Percentiles rank a stretch among this genome's conserved stretches.
These are phyloP conservation scores for Morelia viridis DNA, from an alignment of 2,797 vertebrate genomes.

Conservation along the genomic window DNA sequence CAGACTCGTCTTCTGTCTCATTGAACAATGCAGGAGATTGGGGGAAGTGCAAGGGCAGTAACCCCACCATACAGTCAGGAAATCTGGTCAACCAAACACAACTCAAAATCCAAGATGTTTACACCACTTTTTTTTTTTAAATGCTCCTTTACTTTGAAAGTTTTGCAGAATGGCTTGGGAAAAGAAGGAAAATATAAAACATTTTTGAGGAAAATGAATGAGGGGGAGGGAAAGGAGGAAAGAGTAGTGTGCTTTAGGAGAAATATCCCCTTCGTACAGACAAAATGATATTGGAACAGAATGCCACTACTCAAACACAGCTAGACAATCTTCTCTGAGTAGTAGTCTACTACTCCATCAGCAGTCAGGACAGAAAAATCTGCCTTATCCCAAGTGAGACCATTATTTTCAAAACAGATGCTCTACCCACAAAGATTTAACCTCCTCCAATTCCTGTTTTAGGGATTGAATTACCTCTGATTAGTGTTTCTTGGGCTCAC, in stretches of 20 bases:
- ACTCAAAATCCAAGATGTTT: background rate
- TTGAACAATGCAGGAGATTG: background rate
- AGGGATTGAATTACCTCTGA: background rate
- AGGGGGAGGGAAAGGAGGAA: background rate
- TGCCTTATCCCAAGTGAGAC: background rate
- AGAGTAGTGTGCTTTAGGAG: background rate
- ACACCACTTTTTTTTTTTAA: background rate
- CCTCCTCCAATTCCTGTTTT: background rate
- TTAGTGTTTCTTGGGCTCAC: background rate
- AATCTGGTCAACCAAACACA: background rate
- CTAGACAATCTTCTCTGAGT: background rate
- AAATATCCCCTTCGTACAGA: background rate
- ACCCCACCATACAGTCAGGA: background rate
- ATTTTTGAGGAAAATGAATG: background rate
- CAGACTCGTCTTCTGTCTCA: background rate
- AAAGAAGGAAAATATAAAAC: background rate
- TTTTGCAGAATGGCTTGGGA: background rate
- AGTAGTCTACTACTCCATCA: background rate
- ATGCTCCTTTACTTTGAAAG: background rate
- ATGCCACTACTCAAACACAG: background rate
- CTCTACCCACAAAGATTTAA: background rate
- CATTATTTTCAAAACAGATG: background rate
- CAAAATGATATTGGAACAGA: background rate
- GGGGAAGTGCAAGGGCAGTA: background rate
- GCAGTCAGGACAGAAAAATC: background rate